phyloP scores from a whole-genome alignment of 1,140 invertebrate species.

The Papilio glaucus region DNA sequence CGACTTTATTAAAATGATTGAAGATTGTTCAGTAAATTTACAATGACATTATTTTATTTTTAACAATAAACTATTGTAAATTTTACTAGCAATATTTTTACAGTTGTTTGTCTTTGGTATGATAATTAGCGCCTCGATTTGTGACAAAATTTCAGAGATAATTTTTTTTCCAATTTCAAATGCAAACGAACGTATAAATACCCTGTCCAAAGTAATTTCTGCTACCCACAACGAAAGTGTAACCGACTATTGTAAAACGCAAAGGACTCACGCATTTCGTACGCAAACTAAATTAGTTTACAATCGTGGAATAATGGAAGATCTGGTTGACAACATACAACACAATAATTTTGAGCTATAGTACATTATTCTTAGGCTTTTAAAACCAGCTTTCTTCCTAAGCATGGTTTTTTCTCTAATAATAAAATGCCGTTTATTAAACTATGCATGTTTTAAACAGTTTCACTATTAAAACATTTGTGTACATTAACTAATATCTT shows the following conservation, averaged over 20 bases:
- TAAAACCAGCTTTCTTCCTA: background rate
- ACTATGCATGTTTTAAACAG: constrained; percentile 2
- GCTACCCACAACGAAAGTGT: background rate
- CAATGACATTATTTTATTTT: too few relatives aligned
- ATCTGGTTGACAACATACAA: constrained; percentile 5
- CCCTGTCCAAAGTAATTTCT: background rate
- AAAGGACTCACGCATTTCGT: background rate
- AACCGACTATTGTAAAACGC: background rate
- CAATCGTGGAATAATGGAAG: constrained; percentile 5
- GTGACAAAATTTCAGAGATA: too few relatives aligned
- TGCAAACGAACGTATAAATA: background rate
- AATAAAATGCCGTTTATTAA: background rate
- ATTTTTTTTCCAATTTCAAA: background rate
- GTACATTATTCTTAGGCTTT: constrained; percentile 15
- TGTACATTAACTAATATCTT: constrained; percentile 7
- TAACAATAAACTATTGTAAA: too few relatives aligned
- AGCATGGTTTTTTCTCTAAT: background rate
- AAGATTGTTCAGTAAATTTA: too few relatives aligned
- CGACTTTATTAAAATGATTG: too few relatives aligned
- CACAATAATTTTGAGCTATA: constrained; percentile 1
- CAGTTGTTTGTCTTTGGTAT: too few relatives aligned
- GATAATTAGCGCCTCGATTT: too few relatives aligned
- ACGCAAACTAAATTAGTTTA: background rate
- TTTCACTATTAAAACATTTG: constrained; percentile 17
- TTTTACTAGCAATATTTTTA: too few relatives aligned